phyloP scores from a whole-genome alignment of 1,140 invertebrate genomes.

The Drosophila novamexicana region DNA sequence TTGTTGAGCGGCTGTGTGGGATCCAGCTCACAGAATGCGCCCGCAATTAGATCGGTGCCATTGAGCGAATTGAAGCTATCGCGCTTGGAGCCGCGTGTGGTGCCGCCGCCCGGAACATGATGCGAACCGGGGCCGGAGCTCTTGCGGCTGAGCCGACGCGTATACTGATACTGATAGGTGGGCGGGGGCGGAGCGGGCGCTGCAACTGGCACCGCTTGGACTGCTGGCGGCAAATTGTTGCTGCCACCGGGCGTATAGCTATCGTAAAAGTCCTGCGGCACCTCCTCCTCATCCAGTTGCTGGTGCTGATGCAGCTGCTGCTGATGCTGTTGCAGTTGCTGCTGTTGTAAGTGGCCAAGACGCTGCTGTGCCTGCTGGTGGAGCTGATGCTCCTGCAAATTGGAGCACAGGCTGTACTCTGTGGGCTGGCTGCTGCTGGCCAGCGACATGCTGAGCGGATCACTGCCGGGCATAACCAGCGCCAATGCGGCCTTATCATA shows the following conservation, averaged over 20 bases:
- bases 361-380: slow-evolving; percentile 17
- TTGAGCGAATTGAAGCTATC: slow-evolving; percentile 82
- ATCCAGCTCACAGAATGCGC: slow-evolving; percentile 79
- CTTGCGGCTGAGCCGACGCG: slow-evolving; percentile 75
- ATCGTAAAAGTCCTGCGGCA: slow-evolving; percentile 77
- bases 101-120: slow-evolving; percentile 36
- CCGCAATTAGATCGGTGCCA: slow-evolving; percentile 78
- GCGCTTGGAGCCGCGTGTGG: slow-evolving; percentile 59
- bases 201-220: neutral
- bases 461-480: slow-evolving; percentile 63
- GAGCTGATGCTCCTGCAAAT: slow-evolving; percentile 31
- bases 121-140: slow-evolving; percentile 62
- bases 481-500: slow-evolving; percentile 45
- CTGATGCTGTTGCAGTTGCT: slow-evolving; percentile 7
- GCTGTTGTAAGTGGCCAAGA: slow-evolving; percentile 5
- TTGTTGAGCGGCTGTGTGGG: slow-evolving; percentile 80
- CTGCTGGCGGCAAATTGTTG: slow-evolving; percentile 55
- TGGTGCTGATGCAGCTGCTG: slow-evolving; percentile 21
- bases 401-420: slow-evolving; percentile 71
- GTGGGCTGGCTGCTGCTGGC: slow-evolving; percentile 60
- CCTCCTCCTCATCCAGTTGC: slow-evolving; percentile 66
- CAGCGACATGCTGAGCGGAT: slow-evolving; percentile 66
- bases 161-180: slow-evolving; percentile 80
- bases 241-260: slow-evolving; percentile 71
- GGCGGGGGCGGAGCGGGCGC: slow-evolving; percentile 38